A percentile compares a stretch with the other conserved stretches of the same genome.
These are phyloP conservation scores for Tychaedon coryphoeus DNA, from an alignment of 2,113 vertebrate species.

Conservation along the genomic window DNA sequence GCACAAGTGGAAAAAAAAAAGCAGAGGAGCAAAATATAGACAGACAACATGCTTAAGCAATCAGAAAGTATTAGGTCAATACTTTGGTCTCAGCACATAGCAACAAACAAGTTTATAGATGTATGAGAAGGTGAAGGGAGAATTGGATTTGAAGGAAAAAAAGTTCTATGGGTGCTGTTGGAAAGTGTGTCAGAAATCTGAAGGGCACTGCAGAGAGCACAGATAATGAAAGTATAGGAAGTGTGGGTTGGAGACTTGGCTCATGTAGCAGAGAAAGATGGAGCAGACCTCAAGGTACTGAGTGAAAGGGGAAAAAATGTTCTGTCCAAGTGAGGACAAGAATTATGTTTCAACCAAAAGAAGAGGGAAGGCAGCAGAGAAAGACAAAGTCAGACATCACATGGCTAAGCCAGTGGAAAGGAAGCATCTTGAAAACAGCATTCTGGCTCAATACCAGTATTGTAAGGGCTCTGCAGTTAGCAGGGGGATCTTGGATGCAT, in stretches of 20 bases:
- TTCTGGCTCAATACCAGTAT: not conserved
- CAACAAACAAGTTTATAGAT: not conserved
- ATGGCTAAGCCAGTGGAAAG: not conserved
- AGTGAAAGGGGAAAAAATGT: not conserved
- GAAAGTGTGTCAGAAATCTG: not conserved
- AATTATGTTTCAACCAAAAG: not conserved
- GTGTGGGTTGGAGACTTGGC: not conserved
- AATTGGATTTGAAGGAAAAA: not conserved
- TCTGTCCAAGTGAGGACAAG: not conserved
- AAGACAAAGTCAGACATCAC: not conserved
- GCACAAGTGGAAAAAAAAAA: not conserved
- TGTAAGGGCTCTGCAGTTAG: not conserved
- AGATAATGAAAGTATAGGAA: not conserved
- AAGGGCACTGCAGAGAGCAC: not conserved
- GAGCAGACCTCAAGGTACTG: not conserved
- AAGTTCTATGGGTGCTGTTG: not conserved
- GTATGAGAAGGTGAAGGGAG: not conserved
- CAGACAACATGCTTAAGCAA: not conserved
- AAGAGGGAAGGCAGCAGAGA: not conserved
- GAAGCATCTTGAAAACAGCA: not conserved
- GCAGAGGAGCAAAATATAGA: not conserved
- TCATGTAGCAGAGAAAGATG: not conserved
- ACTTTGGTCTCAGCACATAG: not conserved
- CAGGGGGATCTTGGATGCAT: not conserved
- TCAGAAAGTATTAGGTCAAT: not conserved